These are phyloP conservation scores for Neomonachus schauinslandi DNA, from an alignment of 2,113 vertebrate genomes.

Conservation along the genomic window DNA sequence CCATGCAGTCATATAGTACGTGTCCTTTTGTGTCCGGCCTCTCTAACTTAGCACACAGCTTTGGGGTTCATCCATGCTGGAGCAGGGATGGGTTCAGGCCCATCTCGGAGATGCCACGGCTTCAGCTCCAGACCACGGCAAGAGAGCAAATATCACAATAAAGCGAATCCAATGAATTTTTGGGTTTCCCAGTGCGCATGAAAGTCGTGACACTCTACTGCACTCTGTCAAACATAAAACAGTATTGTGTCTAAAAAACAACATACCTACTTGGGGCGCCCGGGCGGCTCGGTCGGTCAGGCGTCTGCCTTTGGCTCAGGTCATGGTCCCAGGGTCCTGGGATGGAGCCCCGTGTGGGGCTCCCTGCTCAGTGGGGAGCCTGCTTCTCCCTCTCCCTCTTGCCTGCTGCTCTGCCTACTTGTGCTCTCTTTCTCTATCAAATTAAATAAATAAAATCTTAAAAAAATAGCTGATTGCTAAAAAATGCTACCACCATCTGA, in stretches of 20 bases:
- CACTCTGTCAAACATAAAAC: not conserved
- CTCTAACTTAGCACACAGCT: accelerated
- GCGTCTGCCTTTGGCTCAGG: not conserved
- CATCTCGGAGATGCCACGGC: not conserved
- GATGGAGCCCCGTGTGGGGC: not conserved
- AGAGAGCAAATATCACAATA: not conserved
- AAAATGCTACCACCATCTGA: not conserved
- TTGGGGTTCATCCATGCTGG: accelerated
- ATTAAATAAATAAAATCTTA: not conserved
- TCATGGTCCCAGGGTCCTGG: not conserved
- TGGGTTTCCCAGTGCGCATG: not conserved
- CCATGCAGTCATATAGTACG: accelerated
- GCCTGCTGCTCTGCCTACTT: not conserved
- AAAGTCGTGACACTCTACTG: not conserved
- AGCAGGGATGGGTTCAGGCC: not conserved
- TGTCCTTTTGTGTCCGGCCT: not conserved
- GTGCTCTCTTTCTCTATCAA: not conserved
- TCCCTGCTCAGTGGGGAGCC: not conserved
- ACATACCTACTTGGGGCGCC: not conserved
- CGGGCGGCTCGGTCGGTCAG: not conserved
- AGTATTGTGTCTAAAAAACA: not conserved
- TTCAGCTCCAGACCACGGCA: not conserved
- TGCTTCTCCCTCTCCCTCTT: not conserved
- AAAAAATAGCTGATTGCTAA: not conserved
- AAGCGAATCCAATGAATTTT: not conserved